These are phyloP conservation scores for Amorpha juglandis DNA, from an alignment of 2,888 invertebrate genomes.

Conservation along the genomic window DNA sequence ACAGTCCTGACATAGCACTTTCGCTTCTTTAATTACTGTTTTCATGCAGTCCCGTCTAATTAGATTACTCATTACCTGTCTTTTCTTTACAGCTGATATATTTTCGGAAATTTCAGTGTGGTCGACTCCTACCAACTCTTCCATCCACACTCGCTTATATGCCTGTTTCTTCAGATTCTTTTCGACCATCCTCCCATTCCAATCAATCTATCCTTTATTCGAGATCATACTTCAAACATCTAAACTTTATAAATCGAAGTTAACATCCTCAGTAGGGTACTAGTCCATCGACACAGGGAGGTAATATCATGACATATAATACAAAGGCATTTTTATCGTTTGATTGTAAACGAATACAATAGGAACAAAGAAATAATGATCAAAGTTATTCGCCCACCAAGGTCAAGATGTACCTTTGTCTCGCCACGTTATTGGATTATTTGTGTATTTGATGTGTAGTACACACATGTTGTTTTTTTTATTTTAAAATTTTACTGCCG, in stretches of 20 bases:
- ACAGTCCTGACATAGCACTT: too few species aligned
- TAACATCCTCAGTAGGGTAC: neutral
- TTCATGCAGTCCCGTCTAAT: too few species aligned
- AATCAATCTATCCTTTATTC: too few species aligned
- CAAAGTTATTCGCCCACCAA: slow-evolving; percentile 16
- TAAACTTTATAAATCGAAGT: neutral
- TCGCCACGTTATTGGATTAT: slow-evolving; percentile 2
- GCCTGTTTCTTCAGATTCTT: too few species aligned
- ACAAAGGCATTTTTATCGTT: slow-evolving; percentile 22
- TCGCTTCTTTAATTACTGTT: too few species aligned
- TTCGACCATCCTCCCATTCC: too few species aligned
- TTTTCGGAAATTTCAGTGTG: too few species aligned
- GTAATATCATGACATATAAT: neutral
- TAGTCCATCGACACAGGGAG: neutral
- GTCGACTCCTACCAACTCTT: too few species aligned
- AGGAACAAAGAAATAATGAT: slow-evolving; percentile 17
- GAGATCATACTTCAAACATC: too few species aligned
- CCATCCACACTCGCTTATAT: too few species aligned
- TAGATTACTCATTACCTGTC: too few species aligned
- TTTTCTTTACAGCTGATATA: too few species aligned
- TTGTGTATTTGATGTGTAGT: neutral
- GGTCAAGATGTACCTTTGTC: slow-evolving; percentile 3
- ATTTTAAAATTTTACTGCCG: neutral
- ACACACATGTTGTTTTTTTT: neutral
- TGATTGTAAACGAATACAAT: slow-evolving; percentile 17